These are phyloP conservation scores for Antheraea pernyi DNA, from an alignment of 1,140 invertebrate species.

Conservation along the genomic window DNA sequence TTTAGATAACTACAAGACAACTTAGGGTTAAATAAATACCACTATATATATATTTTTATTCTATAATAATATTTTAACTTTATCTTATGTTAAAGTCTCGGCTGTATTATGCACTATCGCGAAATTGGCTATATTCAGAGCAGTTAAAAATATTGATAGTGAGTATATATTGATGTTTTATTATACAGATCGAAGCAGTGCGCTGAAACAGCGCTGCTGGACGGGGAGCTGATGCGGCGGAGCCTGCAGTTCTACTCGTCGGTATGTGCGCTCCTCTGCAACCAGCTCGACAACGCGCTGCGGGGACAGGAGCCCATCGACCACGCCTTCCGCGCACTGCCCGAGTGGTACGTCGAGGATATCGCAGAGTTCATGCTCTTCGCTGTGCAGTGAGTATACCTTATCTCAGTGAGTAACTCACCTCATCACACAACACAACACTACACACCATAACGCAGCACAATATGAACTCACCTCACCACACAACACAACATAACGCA, in stretches of 20 bases:
- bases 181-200: constrained; percentile 88
- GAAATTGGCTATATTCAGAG: no score
- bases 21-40: no score
- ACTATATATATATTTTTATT: no score
- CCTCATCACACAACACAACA: no score
- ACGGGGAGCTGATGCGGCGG: constrained; percentile 88
- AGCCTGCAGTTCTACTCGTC: constrained; percentile 93
- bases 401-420: no score
- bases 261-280: constrained; percentile 88
- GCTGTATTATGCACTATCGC: no score
- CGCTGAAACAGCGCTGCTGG: constrained; percentile 92
- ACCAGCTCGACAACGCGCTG: constrained; percentile 80
- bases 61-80: no score
- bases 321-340: constrained; percentile 91
- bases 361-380: constrained; percentile 97
- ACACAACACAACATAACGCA: no score
- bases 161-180: not conserved
- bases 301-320: constrained; percentile 67
- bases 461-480: no score
- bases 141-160: no score
- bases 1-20: not conserved
- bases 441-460: no score
- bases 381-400: constrained; percentile 90
- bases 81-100: no score
- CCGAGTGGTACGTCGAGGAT: constrained; percentile 98